These are phyloP conservation scores for Lophochroa leadbeateri DNA, from an alignment of 2,113 vertebrate species.

Conservation along the genomic window DNA sequence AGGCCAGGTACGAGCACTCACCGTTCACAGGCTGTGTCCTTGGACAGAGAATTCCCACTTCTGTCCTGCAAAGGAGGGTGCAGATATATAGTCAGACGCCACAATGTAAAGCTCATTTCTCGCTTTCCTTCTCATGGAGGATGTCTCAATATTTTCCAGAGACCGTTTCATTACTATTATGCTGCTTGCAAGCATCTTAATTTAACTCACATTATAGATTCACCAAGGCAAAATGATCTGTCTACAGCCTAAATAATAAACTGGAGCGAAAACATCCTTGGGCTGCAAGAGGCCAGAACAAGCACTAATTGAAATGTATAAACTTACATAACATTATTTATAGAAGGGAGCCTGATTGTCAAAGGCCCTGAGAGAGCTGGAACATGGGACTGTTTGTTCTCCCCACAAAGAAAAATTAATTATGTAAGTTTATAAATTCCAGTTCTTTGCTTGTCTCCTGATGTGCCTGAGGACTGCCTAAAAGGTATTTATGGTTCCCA, in stretches of 20 bases:
- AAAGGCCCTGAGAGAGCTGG: constrained; percentile 10
- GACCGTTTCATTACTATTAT: neutral
- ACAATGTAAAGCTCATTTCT: neutral
- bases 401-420: constrained; percentile 13
- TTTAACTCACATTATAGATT: constrained; percentile 21
- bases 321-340: constrained; percentile 50
- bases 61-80: neutral
- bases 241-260: constrained; percentile 41
- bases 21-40: neutral
- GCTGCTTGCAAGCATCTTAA: constrained; percentile 18
- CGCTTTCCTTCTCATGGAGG: neutral
- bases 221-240: constrained; percentile 10
- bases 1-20: neutral
- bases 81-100: neutral
- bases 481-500: constrained; percentile 25
- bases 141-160: neutral
- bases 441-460: constrained; percentile 28
- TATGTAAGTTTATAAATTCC: constrained; percentile 50
- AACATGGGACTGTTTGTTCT: constrained; percentile 38
- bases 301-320: constrained; percentile 36
- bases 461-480: constrained; percentile 1
- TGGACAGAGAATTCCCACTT: neutral
- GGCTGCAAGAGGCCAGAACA: neutral
- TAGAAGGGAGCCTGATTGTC: constrained; percentile 38
- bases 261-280: constrained; percentile 39